A percentile compares a stretch with the other conserved stretches of the same genome.
These are phyloP conservation scores for Euclidia mi DNA, from an alignment of 2,888 invertebrate species.

Conservation along the genomic window DNA sequence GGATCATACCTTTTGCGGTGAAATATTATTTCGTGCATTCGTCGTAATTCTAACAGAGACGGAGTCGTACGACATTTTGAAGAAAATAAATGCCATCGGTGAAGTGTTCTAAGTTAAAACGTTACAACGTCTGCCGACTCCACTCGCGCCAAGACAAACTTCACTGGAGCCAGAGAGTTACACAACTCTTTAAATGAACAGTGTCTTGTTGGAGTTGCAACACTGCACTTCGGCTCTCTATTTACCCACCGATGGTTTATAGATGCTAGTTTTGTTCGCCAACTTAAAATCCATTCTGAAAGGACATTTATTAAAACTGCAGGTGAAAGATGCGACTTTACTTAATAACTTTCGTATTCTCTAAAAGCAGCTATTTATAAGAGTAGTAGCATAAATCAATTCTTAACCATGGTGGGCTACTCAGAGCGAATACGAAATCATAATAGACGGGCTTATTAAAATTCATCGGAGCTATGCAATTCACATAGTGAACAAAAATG, in stretches of 20 bases:
- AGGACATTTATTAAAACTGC: conserved; percentile 36
- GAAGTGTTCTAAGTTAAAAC: conserved; percentile 64
- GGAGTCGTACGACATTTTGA: conserved; percentile 45
- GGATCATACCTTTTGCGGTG: conserved; percentile 31
- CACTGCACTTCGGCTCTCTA: conserved; percentile 62
- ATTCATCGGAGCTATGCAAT: conserved; percentile 72
- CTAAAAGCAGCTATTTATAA: conserved; percentile 65
- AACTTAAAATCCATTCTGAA: conserved; percentile 31
- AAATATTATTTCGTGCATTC: conserved; percentile 39
- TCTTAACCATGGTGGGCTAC: conserved; percentile 68
- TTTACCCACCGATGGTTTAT: conserved; percentile 68
- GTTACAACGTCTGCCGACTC: conserved; percentile 57
- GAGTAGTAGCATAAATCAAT: conserved; percentile 77
- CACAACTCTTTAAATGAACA: conserved; percentile 76
- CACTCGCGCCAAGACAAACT: conserved; percentile 66
- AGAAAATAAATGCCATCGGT: conserved; percentile 58
- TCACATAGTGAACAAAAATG: conserved; percentile 66
- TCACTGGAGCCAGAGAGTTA: conserved; percentile 62
- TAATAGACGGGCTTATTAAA: conserved; percentile 72
- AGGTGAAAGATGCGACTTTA: conserved; percentile 32
- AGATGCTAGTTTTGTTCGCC: conserved; percentile 45
- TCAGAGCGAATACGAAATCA: conserved; percentile 73
- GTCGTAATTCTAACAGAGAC: conserved; percentile 35
- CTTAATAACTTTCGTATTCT: conserved; percentile 59
- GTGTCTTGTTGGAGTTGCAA: conserved; percentile 66